Evolutionary conservation across 2,888 invertebrate species (phyloP).

Genomic region (Trissolcus brochymenae): DNA sequence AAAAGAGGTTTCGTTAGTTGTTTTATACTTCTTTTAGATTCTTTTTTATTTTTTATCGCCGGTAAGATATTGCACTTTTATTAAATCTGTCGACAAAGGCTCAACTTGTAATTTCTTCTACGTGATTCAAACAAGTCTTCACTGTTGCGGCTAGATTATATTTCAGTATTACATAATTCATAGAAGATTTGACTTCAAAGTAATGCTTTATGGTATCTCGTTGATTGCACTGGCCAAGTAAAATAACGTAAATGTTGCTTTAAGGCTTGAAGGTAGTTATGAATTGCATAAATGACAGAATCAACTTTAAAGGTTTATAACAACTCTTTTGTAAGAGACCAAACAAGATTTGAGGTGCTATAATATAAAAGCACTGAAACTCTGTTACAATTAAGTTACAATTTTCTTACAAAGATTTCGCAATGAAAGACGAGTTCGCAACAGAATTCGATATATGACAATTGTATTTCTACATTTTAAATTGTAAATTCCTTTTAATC

Average conservation of each 20-base stretch:
- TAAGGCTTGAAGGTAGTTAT: not conserved
- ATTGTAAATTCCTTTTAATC: no score
- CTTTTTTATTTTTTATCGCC: slow-evolving; percentile 12
- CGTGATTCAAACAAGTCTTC: slow-evolving; percentile 32
- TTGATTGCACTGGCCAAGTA: slow-evolving; percentile 5
- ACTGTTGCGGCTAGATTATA: slow-evolving; percentile 26
- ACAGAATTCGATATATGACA: no score
- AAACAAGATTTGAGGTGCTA: no score
- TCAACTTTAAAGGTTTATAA: no score
- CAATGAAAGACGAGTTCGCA: no score
- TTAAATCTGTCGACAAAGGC: slow-evolving; percentile 26
- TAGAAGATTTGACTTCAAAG: slow-evolving; percentile 17
- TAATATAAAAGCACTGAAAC: no score
- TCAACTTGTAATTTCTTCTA: slow-evolving; percentile 38
- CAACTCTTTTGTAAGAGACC: no score
- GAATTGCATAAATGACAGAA: no score
- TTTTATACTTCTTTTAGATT: not conserved
- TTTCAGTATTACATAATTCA: slow-evolving; percentile 29
- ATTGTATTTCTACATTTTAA: no score
- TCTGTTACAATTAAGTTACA: no score
- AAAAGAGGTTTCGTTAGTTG: slow-evolving; percentile 2
- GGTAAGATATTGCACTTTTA: slow-evolving; percentile 32
- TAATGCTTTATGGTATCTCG: slow-evolving; percentile 23
- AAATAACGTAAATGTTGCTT: slow-evolving; percentile 13
- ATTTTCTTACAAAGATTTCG: no score